Percentiles rank a stretch among this genome's conserved stretches.
These are phyloP conservation scores for Ictalurus furcatus DNA, from an alignment of 2,113 vertebrate genomes.

Conservation along the genomic window DNA sequence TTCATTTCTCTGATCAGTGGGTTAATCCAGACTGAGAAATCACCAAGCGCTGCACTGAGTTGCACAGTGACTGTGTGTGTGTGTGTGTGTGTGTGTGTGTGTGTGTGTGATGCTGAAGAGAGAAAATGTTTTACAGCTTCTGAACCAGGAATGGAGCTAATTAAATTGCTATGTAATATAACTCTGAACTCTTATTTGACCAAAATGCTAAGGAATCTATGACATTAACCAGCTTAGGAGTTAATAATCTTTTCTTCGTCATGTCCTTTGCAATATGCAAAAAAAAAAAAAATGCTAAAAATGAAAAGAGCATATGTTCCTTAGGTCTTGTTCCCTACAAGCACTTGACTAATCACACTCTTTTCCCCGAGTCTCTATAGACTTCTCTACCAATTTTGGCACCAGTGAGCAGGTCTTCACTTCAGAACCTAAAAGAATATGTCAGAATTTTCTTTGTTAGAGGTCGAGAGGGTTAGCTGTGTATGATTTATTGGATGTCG, in stretches of 20 bases:
- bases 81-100: constrained; percentile 38
- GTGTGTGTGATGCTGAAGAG: constrained; percentile 19
- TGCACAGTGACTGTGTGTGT: constrained; percentile 45
- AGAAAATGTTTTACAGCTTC: constrained; percentile 61
- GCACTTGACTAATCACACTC: constrained; percentile 60
- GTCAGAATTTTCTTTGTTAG: constrained; percentile 34
- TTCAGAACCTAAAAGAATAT: constrained; percentile 48
- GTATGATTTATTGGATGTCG: constrained; percentile 35
- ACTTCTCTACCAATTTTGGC: constrained; percentile 48
- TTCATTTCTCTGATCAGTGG: constrained; percentile 72
- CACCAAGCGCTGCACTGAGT: constrained; percentile 57
- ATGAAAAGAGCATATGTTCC: constrained; percentile 70
- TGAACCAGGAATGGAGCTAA: constrained; percentile 62
- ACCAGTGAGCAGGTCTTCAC: constrained; percentile 45
- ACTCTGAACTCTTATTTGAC: constrained; percentile 72
- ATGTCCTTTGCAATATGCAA: constrained; percentile 10
- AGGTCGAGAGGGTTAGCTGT: constrained; percentile 3
- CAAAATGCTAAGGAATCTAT: constrained; percentile 70
- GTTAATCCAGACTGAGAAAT: constrained; percentile 70
- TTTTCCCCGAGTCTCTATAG: constrained; percentile 56
- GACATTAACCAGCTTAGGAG: constrained; percentile 73
- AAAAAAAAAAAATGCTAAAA: constrained; percentile 37
- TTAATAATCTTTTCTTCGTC: constrained; percentile 67
- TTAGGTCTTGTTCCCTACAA: constrained; percentile 52
- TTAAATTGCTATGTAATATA: constrained; percentile 77